Base-by-base conservation (phyloP, 2,113 vertebrate species). In the Sigmodon hispidus region DNA sequence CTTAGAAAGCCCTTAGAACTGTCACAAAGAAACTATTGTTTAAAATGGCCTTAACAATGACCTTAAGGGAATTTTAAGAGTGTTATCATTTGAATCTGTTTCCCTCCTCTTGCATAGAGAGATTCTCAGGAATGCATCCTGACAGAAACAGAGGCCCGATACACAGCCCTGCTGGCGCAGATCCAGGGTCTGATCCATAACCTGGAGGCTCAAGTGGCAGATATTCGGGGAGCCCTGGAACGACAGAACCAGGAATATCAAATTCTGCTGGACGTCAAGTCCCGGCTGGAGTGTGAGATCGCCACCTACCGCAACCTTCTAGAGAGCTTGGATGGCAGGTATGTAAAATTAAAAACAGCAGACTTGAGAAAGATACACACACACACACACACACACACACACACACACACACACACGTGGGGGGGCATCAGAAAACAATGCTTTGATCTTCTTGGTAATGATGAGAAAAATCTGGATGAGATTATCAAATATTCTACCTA, bases 171-270 rank as follows among this genome's bases (percentile, higher is more conserved):
- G 92, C 98, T 99, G 76, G 59, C 96, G 22, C 83, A 97, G 57
- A 96, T 99, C 52, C 99, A 99, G 97, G 11, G 31, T 45, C 96
- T 98, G 81, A 98, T 99, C 52, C 96, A 98, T 2, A 55, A 31
- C 40, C 10, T 99, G 67, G 99, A 99, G 84, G 95, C 83, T 2
- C 98, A 99, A 89, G 59, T 99, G 63, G n/a, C 80, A 1, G 93
- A 98, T 16, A 97, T 99, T 75, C 97, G 98, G 6, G n/a, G n/a
- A 0, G 96, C 98, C 93, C 98, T 98, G 8, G 98, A 99, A 75
- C 87, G 95, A 48, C 99, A 99, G 96, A 92, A 91, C 93, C 98
- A 98, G 1, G 99, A 99, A 13, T 99, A 99, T 67, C 89, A 97
- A 65, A 93, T 98, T 88, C 98, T 99, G 80, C 90, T 98, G 75